Base-by-base conservation (phyloP, 2,888 invertebrate genomes). In the Cremastinae sp. region DNA sequence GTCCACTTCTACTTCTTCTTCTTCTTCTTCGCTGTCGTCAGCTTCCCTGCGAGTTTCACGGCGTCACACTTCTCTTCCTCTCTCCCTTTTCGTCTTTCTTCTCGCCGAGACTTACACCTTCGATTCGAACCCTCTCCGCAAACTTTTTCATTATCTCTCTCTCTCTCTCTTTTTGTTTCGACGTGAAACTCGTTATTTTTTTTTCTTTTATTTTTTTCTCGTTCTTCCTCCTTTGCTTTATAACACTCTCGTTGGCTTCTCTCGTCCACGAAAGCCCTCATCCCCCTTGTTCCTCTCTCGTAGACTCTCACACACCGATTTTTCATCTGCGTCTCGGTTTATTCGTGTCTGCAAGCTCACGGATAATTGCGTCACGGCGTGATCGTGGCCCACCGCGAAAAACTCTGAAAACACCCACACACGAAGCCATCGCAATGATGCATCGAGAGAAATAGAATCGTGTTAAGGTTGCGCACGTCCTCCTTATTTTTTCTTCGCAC, bases 381-480 rank as follows among this genome's bases (percentile, higher is more conserved):
- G 14, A 68, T 45, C 38, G 41, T 18, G 53, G 28, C 28, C 28
- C 28, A 28, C 5, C 65, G 22, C 65, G 41, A 16, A 28, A 53
- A 56, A 43, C 16, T 38, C 14, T 36, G 10, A 5, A 49, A 54
- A 68, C 69, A 68, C 56, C 43, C 70, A 58, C 66, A 51, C 58
- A 58, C 45, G 12, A n/a, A 7, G 34, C 51, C 49, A 51, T n/a
- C n/a, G n/a, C n/a, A 12, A 68, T 78, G 80, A 80, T 81, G 81
- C 81, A 88, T 88, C 86, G 87, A 83, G 85, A 85, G 85, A 89
- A 89, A 88, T 89, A 88, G 89, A 89, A 84, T 78, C 83, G 85
- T 89, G 89, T 87, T 89, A 88, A 89, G 89, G 88, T 89, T 88
- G 87, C 86, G 76, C 80, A 81, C 79, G 74, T 59, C 78, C 69